Percentiles rank a stretch among this genome's conserved stretches.
Evolutionary conservation across 1,140 invertebrate genomes (phyloP).

Genomic region (Drosophila punjabiensis): DNA sequence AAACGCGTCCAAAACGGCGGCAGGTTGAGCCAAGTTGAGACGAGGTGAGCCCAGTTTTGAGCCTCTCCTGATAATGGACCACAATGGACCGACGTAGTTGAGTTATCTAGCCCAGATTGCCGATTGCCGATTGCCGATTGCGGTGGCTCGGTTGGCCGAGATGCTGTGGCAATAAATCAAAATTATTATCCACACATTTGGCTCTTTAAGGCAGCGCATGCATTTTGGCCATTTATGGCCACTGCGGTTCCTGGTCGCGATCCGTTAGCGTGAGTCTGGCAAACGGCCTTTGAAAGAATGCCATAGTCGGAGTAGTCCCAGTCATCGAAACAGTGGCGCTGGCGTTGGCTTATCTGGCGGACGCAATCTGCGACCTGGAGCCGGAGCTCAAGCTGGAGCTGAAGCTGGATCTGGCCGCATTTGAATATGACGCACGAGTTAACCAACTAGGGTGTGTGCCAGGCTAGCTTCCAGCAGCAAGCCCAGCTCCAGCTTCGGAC

Average conservation of each 20-base stretch:
- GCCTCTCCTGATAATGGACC: conserved; percentile 58
- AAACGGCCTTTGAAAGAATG: conserved; percentile 81
- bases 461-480: conserved; percentile 19
- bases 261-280: conserved; percentile 56
- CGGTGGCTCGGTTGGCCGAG: conserved; percentile 35
- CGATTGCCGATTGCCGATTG: conserved; percentile 37
- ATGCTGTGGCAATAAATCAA: conserved; percentile 75
- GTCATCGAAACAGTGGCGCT: conserved; percentile 72
- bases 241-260: conserved; percentile 62
- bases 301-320: conserved; percentile 47
- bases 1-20: conserved; percentile 15
- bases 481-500: conserved; percentile 46
- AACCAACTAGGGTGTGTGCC: conserved; percentile 76
- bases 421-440: conserved; percentile 82
- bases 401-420: conserved; percentile 46
- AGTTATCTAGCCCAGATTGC: conserved; percentile 75
- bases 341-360: conserved; percentile 69
- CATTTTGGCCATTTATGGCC: conserved; percentile 73
- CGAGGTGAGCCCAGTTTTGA: conserved; percentile 16
- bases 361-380: conserved; percentile 71
- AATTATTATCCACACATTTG: conserved; percentile 82
- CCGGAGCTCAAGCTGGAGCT: conserved; percentile 19
- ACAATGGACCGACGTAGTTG: conserved; percentile 43
- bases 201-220: conserved; percentile 76
- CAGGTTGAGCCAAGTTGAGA: conserved; percentile 39